Base-by-base conservation (phyloP, 1,140 invertebrate species). In the Aphidius gifuensis region DNA sequence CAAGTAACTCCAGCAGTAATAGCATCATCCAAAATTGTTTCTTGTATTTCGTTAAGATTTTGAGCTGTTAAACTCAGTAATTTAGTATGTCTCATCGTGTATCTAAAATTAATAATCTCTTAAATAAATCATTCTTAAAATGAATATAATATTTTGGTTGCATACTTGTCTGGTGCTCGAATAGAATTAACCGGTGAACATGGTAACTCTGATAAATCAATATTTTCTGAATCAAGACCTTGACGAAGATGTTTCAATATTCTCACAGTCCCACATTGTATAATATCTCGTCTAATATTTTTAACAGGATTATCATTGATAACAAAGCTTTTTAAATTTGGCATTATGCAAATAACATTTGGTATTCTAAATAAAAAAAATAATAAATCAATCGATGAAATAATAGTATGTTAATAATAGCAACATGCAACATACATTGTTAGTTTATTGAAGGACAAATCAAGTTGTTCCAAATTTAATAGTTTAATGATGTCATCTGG, bases 231-330 rank as follows among this genome's bases (percentile, higher is more conserved):
- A 1, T 84, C 76, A 51, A 84, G 77, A 44, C 79, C 84, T 53
- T 92, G 92, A 2, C 88, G 80, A 40, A 97, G 80, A 74, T 89
- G 90, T 71, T 90, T 90, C 67, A 96, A 83, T 68, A 96, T 86
- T 60, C 91, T 84, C 45, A 85, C 79, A 2, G 93, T 94, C 6
- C 94, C 93, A 60, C 91, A 88, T 75, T 88, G 84, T 48, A 93
- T 81, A 49, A 94, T 87, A 74, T 93, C 92, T 54, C 87, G 82
- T 57, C 92, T 80, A 45, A 93, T 85, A 32, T 86, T 87, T 69
- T 87, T 84, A 64, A 96, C 81, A 2, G 42, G 90, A 82, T 97
- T 97, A 1, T 93, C 94, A 56, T 94, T 90, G 48, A 96, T 82
- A 62, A 88, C 86, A 47, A 97, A 83, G 60, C 88, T 89, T 68